Base-by-base conservation (phyloP, 1,140 invertebrate species). In the Amyelois transitella region DNA sequence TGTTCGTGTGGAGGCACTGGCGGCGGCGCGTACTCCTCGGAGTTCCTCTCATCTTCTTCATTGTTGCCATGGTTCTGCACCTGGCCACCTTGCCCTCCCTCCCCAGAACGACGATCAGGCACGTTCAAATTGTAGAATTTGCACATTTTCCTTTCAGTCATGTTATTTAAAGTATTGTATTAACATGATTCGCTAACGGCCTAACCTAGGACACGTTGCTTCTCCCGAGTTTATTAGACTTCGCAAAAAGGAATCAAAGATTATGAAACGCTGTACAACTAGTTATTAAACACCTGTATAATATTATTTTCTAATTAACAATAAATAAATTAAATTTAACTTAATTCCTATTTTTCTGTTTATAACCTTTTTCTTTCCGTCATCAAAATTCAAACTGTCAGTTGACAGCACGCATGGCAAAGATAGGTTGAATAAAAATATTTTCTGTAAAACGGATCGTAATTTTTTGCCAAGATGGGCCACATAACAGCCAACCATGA, bases 1-100 rank as follows among this genome's bases (percentile, higher is more conserved):
- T 98, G 96, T 76, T 98, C 94, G 58, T 93, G 92, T 64, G 92
- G 90, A 60, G 90, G 93, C 69, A 95, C 92, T 76, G 92, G 91
- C 67, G 94, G 85, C 53, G 92, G 90, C 38, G 75, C 44, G 18
- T 74, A 62, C 18, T 83, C 78, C 4, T 85, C 81, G n/a, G 60
- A 28, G 51, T 74, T 72, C 38, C 80, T 73, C 8, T 88, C 84
- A 5, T 86, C 79, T 6, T 87, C 82, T 14, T 81, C 77, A 53
- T 78, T 66, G 51, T 72, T 64, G 20, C 66, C 74, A 57, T 81
- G 73, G 58, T 85, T 78, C 20, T 75, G 72, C 32, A 28, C 22
- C 32, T 62, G 63, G 28, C 58, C 50, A 14, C 52, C 52, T 32
- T 20, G 38, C 6, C 55, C 75, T 64, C 52, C 67, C 21, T 85